Base-by-base conservation (phyloP, 2,113 vertebrate genomes). In the Platycercus adscitus region DNA sequence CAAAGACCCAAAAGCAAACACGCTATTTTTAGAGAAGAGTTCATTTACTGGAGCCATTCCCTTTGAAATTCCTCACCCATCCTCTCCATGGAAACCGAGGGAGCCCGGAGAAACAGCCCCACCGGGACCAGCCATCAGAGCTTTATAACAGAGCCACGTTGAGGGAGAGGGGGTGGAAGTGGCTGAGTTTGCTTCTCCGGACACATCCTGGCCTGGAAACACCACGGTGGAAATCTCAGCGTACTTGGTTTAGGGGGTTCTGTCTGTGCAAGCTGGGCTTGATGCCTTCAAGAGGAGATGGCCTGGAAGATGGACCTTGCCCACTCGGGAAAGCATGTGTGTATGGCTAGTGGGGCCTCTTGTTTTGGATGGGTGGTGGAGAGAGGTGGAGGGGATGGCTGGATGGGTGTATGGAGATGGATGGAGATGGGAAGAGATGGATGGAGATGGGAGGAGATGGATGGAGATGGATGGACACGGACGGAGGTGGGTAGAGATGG, bases 11-110 rank as follows among this genome's bases (percentile, higher is more conserved):
- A 95, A 91, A 95, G 94, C 95, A 95, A 97, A 93, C 89, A 93
- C 13, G 58, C 97, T 98, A 98, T 98, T 98, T 98, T 98, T 98
- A 98, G 97, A 89, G 78, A 75, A 89, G 81, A 89, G 71, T 95
- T 96, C 92, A 84, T 93, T 96, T 97, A 97, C 97, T 98, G 98
- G 97, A 98, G 97, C 95, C 97, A 96, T 98, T 98, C 96, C 97
- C 97, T 98, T 97, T 86, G 96, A 98, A 98, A 98, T 98, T 98
- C 97, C 97, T 98, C 91, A 96, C 96, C 97, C 95, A 92, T 97
- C 97, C 97, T 98, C 96, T 86, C 97, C 96, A 97, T 97, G 97
- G 97, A 92, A 97, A 98, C 97, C 21, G 11, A 89, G 73, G 88
- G 96, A 96, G 95, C 35, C 86, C 17, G 0, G 91, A 86, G 91